Conservation (phyloP, 2,888 invertebrate species). For the Gordius sp. region DNA sequence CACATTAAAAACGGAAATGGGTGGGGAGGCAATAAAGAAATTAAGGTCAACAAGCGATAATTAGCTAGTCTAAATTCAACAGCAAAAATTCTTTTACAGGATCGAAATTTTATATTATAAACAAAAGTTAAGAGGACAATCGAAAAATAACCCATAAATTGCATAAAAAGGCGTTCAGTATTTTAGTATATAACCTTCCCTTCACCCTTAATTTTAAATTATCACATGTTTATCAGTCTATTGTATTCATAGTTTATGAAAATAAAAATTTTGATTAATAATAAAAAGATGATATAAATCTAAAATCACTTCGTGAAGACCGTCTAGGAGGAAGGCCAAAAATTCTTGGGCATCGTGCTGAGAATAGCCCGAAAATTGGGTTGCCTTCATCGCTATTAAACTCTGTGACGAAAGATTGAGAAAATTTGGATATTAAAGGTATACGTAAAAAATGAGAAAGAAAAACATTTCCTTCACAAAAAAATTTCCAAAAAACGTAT, state of each 20-base stretch:
- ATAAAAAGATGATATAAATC: neutral
- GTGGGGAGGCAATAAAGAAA: no score
- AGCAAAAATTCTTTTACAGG: no score
- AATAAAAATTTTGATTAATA: neutral
- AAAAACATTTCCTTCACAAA: neutral
- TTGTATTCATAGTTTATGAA: neutral
- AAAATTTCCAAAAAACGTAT: neutral
- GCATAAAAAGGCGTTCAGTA: no score
- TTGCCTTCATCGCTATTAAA: constrained; percentile 29
- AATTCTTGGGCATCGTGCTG: constrained; percentile 34
- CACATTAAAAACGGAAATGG: no score
- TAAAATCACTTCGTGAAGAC: constrained; percentile 24
- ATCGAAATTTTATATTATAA: no score
- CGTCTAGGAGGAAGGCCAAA: constrained; percentile 29
- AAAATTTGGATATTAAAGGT: neutral
- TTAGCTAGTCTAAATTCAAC: no score
- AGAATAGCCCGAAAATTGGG: constrained; percentile 31
- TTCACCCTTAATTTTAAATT: no score
- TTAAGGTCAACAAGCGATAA: no score
- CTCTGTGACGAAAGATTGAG: constrained; percentile 22
- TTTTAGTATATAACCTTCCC: no score
- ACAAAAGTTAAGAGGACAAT: no score
- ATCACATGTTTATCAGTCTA: no score
- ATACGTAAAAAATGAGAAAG: neutral
- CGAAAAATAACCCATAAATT: no score